Conservation (phyloP, 2,797 vertebrate species). For the Parotocinclus haroldoi region DNA sequence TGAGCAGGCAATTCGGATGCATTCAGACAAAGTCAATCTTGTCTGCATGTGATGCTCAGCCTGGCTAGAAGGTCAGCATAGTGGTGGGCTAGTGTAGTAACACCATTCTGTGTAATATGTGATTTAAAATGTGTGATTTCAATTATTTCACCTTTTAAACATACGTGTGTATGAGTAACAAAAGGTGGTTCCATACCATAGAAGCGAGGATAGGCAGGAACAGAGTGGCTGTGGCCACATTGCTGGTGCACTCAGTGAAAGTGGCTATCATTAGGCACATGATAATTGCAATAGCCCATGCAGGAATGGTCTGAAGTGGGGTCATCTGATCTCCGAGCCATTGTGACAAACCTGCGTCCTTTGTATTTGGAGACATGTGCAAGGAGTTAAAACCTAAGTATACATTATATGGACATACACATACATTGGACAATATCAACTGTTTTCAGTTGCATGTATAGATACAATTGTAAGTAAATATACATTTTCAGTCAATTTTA, state of each 20-base stretch:
- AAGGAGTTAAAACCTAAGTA: neutral
- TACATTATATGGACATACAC: neutral
- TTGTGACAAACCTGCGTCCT: slow-evolving; percentile 86
- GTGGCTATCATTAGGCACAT: slow-evolving; percentile 77
- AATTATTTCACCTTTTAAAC: no score
- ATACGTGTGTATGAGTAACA: neutral
- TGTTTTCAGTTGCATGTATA: no score
- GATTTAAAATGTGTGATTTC: no score
- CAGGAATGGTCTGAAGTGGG: slow-evolving; percentile 76
- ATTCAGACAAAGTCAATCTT: no score
- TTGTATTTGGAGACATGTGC: slow-evolving; percentile 1
- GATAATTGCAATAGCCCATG: slow-evolving; percentile 76
- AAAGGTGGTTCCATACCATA: slow-evolving; percentile 71
- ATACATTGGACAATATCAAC: neutral
- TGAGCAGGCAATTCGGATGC: no score
- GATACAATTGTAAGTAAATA: no score
- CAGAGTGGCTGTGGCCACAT: slow-evolving; percentile 89
- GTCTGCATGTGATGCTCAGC: no score
- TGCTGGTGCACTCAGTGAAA: slow-evolving; percentile 92
- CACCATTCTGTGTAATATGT: no score
- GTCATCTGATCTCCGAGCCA: slow-evolving; percentile 89
- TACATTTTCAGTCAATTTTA: slow-evolving; percentile 43
- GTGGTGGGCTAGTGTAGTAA: no score
- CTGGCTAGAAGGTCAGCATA: no score
- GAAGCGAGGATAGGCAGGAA: slow-evolving; percentile 91